Conservation (phyloP, 2,113 vertebrate species). For the Daubentonia madagascariensis region DNA sequence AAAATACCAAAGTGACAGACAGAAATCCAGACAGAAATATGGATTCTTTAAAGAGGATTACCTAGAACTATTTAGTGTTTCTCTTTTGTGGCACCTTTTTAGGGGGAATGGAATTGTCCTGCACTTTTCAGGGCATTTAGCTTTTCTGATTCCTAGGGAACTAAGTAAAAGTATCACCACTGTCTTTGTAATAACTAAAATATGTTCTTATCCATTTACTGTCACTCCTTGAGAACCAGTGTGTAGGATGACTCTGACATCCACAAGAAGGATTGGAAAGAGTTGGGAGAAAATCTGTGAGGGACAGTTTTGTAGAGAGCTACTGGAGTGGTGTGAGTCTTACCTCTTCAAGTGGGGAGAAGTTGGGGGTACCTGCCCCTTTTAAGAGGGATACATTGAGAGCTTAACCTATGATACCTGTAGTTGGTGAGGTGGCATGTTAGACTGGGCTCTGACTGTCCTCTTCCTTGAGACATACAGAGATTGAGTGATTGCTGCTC, state of each 20-base stretch:
- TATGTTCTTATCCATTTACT: background rate
- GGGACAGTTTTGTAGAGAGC: background rate
- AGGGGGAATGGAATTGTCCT: background rate
- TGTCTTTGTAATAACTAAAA: background rate
- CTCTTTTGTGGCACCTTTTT: background rate
- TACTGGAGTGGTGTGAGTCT: background rate
- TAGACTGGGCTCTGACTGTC: background rate
- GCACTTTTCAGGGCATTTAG: background rate
- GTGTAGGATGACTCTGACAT: background rate
- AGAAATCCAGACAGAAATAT: background rate
- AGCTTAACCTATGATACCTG: background rate
- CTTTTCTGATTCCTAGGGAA: background rate
- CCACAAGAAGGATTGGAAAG: background rate
- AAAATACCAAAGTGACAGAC: background rate
- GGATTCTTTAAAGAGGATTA: background rate
- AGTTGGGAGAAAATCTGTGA: background rate
- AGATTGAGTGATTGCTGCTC: background rate
- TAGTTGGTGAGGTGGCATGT: background rate
- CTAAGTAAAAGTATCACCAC: background rate
- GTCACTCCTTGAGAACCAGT: background rate
- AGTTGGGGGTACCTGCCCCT: accelerated
- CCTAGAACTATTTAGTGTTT: background rate
- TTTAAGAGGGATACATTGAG: background rate
- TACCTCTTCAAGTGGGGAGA: background rate
- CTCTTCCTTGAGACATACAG: background rate